phyloP scores from a whole-genome alignment of 2,797 vertebrate species.

The Xiphorhynchus erythropygius region DNA sequence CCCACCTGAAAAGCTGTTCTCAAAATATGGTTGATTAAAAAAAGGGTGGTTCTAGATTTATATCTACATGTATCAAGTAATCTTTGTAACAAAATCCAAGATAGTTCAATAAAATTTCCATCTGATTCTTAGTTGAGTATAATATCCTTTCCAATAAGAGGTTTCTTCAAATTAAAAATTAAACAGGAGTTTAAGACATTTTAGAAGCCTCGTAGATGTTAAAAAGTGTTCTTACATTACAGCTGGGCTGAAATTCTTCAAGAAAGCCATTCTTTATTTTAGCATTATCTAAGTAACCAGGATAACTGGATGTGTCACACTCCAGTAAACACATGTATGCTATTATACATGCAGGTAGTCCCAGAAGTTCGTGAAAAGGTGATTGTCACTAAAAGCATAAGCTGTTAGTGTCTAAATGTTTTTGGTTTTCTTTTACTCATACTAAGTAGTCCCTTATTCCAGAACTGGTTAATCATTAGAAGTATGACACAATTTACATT shows the following conservation, averaged over 20 bases:
- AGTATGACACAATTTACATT: background rate
- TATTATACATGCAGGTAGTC: background rate
- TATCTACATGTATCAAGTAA: background rate
- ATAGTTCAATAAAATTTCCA: background rate
- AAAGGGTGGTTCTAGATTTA: background rate
- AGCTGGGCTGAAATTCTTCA: background rate
- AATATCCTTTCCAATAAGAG: background rate
- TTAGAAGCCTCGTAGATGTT: background rate
- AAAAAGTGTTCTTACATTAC: background rate
- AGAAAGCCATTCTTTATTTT: background rate
- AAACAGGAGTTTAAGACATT: background rate
- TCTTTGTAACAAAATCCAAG: background rate
- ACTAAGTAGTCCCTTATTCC: background rate
- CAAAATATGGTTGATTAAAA: background rate
- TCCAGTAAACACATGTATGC: background rate
- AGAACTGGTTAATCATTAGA: background rate
- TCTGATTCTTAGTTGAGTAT: background rate
- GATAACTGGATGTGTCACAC: background rate
- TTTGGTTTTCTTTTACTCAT: background rate
- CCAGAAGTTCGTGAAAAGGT: background rate
- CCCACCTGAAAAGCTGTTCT: background rate
- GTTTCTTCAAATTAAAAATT: background rate
- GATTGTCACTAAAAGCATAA: background rate
- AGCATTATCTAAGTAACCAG: accelerated
- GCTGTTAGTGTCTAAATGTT: background rate